Evolutionary conservation across 2,113 vertebrate genomes (phyloP).

Genomic region (Laterallus jamaicensis): DNA sequence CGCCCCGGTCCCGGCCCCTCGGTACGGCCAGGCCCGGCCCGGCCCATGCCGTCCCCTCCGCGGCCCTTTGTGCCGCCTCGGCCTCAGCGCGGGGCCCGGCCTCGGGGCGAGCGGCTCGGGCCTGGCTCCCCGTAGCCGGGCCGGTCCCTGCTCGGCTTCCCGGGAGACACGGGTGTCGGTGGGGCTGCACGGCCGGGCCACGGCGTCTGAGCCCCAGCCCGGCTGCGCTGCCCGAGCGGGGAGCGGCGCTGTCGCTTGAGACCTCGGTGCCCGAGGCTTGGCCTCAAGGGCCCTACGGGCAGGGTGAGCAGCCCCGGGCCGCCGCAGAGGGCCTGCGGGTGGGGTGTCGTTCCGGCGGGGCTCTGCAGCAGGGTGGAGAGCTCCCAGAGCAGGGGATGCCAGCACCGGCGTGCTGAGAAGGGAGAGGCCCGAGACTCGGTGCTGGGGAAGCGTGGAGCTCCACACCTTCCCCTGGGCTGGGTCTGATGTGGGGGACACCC

Average conservation of each 20-base stretch:
- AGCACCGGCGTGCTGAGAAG: accelerated
- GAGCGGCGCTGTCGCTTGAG: background rate
- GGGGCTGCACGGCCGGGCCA: background rate
- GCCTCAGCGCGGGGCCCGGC: too few species aligned
- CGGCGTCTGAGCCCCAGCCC: too few species aligned
- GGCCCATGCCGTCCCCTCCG: background rate
- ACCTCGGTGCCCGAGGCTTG: background rate
- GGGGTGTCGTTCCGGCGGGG: too few species aligned
- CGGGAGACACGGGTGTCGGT: background rate
- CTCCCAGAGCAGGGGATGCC: background rate
- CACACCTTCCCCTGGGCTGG: too few species aligned
- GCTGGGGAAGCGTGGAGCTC: too few species aligned
- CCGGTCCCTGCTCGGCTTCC: background rate
- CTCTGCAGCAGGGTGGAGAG: background rate
- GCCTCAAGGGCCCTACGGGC: too few species aligned
- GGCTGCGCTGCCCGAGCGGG: background rate
- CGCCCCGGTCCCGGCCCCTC: too few species aligned
- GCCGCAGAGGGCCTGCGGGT: too few species aligned
- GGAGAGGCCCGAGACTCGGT: background rate
- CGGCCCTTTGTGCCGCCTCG: too few species aligned
- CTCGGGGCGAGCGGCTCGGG: too few species aligned
- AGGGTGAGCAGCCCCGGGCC: background rate
- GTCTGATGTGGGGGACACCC: too few species aligned
- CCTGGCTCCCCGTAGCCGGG: background rate
- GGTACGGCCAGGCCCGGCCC: background rate